Conservation (phyloP, 2,888 invertebrate species). For the Xylophagus ater region DNA sequence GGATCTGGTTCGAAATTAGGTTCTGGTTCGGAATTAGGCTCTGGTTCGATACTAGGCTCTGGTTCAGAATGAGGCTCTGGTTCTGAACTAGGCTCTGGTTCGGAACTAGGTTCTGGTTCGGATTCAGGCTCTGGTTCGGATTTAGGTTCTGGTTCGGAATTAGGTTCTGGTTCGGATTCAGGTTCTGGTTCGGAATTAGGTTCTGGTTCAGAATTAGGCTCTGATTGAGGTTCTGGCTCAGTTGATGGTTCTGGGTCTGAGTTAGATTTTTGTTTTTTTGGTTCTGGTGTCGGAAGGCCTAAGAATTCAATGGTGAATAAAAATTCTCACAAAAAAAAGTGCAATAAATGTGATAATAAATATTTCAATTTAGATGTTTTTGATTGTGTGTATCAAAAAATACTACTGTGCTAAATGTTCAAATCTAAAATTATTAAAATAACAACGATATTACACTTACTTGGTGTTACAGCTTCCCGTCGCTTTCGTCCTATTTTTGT, state of each 20-base stretch:
- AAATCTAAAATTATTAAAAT: no score
- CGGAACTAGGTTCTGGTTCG: slow-evolving; percentile 37
- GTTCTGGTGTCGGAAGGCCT: slow-evolving; percentile 26
- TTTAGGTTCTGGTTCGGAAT: slow-evolving; percentile 42
- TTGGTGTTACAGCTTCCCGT: slow-evolving; percentile 20
- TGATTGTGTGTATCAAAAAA: no score
- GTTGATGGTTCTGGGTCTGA: slow-evolving; percentile 33
- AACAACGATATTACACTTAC: slow-evolving; percentile 11
- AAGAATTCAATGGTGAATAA: no score
- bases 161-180: no score
- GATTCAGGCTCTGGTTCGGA: slow-evolving; percentile 40
- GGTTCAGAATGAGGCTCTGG: slow-evolving; percentile 40
- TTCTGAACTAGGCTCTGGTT: slow-evolving; percentile 41
- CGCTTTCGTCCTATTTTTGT: slow-evolving; percentile 37
- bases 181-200: no score
- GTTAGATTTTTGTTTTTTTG: no score
- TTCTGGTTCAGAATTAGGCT: slow-evolving; percentile 39
- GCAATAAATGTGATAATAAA: no score
- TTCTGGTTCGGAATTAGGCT: slow-evolving; percentile 34
- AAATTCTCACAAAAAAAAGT: no score
- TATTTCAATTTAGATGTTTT: no score
- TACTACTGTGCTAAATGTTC: no score
- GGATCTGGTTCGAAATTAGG: slow-evolving; percentile 39
- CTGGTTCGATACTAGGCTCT: slow-evolving; percentile 36
- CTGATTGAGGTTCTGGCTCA: slow-evolving; percentile 37